A percentile compares a stretch with the other conserved stretches of the same genome.
phyloP scores from a whole-genome alignment of 2,797 vertebrate genomes.

The Platyrinchus mystaceus region DNA sequence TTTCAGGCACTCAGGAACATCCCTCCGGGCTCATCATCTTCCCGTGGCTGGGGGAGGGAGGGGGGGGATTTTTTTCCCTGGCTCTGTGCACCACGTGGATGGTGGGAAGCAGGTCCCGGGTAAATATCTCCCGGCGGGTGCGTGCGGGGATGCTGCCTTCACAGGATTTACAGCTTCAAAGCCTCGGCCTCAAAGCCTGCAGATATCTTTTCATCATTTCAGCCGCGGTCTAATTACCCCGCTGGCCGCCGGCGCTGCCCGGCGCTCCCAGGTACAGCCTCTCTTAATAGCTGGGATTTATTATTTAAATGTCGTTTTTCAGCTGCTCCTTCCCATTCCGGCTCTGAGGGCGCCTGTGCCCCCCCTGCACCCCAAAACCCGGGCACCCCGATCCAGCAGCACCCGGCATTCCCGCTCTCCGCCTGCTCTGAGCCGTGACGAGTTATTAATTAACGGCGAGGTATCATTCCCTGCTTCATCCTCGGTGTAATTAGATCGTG shows the following conservation, averaged over 20 bases:
- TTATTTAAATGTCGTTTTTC: slow-evolving; percentile 23
- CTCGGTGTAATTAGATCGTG: background rate
- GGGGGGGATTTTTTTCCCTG: background rate
- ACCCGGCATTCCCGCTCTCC: background rate
- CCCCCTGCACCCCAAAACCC: background rate
- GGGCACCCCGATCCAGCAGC: accelerated
- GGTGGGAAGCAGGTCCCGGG: background rate
- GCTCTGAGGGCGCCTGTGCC: background rate
- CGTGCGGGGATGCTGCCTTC: slow-evolving; percentile 29
- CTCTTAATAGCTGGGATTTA: slow-evolving; percentile 51
- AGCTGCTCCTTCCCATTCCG: background rate
- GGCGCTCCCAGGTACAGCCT: slow-evolving; percentile 53
- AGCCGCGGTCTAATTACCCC: slow-evolving; percentile 60
- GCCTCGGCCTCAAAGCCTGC: slow-evolving; percentile 66
- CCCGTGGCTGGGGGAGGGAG: background rate
- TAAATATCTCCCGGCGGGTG: slow-evolving; percentile 39
- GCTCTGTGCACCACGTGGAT: background rate
- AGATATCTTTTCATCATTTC: slow-evolving; percentile 71
- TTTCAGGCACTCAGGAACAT: background rate
- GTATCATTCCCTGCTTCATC: slow-evolving; percentile 13
- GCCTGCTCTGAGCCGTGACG: background rate
- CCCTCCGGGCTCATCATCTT: background rate
- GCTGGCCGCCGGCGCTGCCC: slow-evolving; percentile 21
- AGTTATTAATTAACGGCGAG: slow-evolving; percentile 55
- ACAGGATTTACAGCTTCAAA: slow-evolving; percentile 69